Conservation (phyloP, 1,140 invertebrate species). For the Meloidogyne exigua region DNA sequence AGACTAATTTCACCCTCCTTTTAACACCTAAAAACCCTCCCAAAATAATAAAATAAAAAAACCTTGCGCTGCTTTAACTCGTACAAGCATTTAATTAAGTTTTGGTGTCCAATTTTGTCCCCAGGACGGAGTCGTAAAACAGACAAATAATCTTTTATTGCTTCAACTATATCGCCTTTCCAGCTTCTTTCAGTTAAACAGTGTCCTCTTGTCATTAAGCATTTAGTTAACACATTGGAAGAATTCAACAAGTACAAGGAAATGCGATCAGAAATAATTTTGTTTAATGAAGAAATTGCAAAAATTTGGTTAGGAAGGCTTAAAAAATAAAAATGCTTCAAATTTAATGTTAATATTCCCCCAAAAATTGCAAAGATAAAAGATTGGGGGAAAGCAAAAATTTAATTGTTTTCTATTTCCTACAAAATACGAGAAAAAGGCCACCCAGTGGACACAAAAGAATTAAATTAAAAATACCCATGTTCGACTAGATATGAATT, state of each 20-base stretch:
- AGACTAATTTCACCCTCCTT: too few species aligned
- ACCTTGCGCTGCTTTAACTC: conserved; percentile 23
- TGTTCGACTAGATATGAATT: neutral
- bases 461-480: conserved; percentile 3
- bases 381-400: too few species aligned
- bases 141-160: conserved; percentile 21
- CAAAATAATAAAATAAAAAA: neutral
- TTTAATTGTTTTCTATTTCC: too few species aligned
- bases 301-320: neutral
- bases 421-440: too few species aligned
- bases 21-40: too few species aligned
- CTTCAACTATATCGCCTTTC: conserved; percentile 28
- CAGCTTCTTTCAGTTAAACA: conserved; percentile 30
- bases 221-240: conserved; percentile 1
- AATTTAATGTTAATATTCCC: too few species aligned
- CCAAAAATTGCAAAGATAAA: too few species aligned
- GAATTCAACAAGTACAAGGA: neutral
- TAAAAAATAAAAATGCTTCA: too few species aligned
- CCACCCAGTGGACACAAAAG: too few species aligned
- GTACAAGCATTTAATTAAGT: conserved; percentile 20
- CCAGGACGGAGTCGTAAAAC: neutral
- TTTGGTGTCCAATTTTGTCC: conserved; percentile 22
- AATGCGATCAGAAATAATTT: neutral
- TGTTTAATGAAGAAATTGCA: neutral
- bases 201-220: conserved; percentile 9